These are phyloP conservation scores for Semnornis frantzii DNA, from an alignment of 2,113 vertebrate genomes.

Conservation along the genomic window DNA sequence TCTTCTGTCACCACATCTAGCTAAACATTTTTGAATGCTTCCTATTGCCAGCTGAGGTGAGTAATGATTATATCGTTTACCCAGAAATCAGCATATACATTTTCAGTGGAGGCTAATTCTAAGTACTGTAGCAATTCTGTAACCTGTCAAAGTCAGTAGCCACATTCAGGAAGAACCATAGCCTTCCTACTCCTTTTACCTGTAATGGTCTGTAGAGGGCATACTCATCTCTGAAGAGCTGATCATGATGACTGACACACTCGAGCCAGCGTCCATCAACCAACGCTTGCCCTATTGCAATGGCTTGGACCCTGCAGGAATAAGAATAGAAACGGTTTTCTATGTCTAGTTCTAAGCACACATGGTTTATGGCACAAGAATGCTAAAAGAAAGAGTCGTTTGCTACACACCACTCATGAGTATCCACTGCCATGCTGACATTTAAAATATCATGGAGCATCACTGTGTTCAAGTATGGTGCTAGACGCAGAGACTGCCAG, in stretches of 20 bases:
- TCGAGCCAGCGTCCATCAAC: constrained; percentile 97
- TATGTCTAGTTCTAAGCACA: background rate
- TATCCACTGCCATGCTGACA: background rate
- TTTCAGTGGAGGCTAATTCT: background rate
- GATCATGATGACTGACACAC: constrained; percentile 95
- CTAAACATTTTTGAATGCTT: background rate
- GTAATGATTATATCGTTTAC: background rate
- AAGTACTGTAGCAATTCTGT: background rate
- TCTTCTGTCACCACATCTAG: background rate
- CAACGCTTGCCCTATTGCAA: constrained; percentile 94
- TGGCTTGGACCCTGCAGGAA: constrained; percentile 88
- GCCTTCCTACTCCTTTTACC: constrained; percentile 72
- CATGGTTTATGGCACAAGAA: background rate
- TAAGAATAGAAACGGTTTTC: background rate
- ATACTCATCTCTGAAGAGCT: constrained; percentile 97
- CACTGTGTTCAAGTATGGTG: background rate
- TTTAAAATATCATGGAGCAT: background rate
- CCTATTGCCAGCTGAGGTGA: background rate
- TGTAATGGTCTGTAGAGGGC: constrained; percentile 94
- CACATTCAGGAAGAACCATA: background rate
- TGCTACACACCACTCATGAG: background rate
- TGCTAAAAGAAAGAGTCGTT: background rate
- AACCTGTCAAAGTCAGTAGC: background rate
- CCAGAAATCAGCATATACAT: background rate
- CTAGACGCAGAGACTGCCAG: background rate